Evolutionary conservation across 2,113 vertebrate genomes (phyloP), one percentile per base, ranked within the genome.

Genomic region (Lota lota): DNA sequence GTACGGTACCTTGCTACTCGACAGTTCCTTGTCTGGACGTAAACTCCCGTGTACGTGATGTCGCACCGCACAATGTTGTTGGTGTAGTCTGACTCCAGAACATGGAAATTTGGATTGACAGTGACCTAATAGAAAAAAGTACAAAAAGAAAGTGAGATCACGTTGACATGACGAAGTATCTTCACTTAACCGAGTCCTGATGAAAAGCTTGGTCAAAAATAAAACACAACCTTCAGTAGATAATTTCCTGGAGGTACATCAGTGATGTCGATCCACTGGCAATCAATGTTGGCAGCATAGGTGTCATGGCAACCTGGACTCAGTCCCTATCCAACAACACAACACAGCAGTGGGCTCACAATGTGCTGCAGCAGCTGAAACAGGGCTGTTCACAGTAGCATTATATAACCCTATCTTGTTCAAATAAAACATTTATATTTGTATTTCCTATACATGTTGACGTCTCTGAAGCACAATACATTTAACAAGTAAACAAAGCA

Each of bases 221-320:
- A 33, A 22, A 22, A 40, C 7, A 1, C 69, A 77, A 94, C 94
- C 92, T 93, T 93, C 3, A 95, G 81, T 40, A 93, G 80, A 51
- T 95, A 95, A 64, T 88, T 93, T 67, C 94, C 93, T 3, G 93
- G 92, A 51, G 79, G 84, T 0, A 95, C 93, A n/a, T 95, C 93
- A 0, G 93, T 94, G 80, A 95, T 95, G 86, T 95, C 94, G 8
- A 95, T 93, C 94, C 94, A 95, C 80, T 95, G 94, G 78, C 94
- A 95, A 82, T 95, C 94, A 20, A 95, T 95, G 78, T 94, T 93
- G 66, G 94, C 94, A 24, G 93, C 91, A 28, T 95, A 95, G 3
- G 90, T 83, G 65, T 95, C 94, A n/a, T 94, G 91, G 62, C 94
- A 95, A 51, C 94, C 93, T 3, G 94, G 94, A 17, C 94, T 93